A percentile compares a stretch with the other conserved stretches of the same genome.
Conservation (phyloP, 1,140 invertebrate species). For the Drosophila pruinosa region DNA sequence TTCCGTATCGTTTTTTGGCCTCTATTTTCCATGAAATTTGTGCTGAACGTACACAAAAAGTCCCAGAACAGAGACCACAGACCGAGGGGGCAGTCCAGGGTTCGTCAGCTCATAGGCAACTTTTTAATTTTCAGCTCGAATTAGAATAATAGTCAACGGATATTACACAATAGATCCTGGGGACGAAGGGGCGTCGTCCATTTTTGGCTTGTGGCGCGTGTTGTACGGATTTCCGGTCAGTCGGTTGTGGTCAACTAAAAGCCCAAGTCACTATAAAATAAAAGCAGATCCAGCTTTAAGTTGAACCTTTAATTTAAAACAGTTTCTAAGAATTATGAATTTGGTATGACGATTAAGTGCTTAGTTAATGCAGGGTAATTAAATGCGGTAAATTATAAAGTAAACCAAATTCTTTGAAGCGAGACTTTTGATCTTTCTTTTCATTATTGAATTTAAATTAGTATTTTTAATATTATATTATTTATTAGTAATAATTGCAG, state of each 20-base stretch:
- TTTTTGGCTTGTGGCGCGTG: constrained; percentile 22
- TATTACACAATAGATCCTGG: constrained; percentile 42
- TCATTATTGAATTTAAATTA: too few species aligned
- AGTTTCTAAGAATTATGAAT: background rate
- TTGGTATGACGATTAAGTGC: background rate
- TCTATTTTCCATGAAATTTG: constrained; percentile 48
- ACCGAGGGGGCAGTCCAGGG: background rate
- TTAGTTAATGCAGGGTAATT: too few species aligned
- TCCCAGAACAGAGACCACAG: constrained; percentile 6
- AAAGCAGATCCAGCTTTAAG: background rate
- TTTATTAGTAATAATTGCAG: too few species aligned
- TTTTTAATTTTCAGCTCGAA: constrained; percentile 52
- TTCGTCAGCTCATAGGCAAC: constrained; percentile 25
- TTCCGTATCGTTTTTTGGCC: constrained; percentile 5
- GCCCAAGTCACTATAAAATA: constrained; percentile 4
- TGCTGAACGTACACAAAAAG: constrained; percentile 36
- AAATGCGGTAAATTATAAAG: background rate
- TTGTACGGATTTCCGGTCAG: constrained; percentile 40
- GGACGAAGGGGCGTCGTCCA: constrained; percentile 1
- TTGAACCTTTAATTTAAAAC: constrained; percentile 9
- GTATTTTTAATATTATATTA: too few species aligned
- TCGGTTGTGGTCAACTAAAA: constrained; percentile 24
- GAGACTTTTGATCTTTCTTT: too few species aligned
- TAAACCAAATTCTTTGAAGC: background rate
- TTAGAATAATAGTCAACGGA: constrained; percentile 49